Percentiles rank a stretch among this genome's conserved stretches.
Evolutionary conservation across 2,888 invertebrate species (phyloP).

Genomic region (Eristalinus aeneus): DNA sequence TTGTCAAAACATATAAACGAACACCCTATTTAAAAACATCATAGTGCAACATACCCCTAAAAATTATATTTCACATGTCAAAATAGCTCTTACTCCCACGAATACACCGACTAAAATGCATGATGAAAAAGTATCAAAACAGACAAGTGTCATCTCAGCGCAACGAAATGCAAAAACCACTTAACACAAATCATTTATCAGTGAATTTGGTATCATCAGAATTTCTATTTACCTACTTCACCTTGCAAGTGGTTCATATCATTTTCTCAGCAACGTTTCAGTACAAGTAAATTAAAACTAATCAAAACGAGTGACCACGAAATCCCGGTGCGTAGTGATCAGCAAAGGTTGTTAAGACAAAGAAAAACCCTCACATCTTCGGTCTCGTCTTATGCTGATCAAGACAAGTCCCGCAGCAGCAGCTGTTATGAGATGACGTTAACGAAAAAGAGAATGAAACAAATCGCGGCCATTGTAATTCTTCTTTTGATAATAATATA

Average conservation of each 20-base stretch:
- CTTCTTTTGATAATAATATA: slow-evolving; percentile 73
- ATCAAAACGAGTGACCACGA: slow-evolving; percentile 26
- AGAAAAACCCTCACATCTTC: slow-evolving; percentile 36
- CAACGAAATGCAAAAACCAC: slow-evolving; percentile 48
- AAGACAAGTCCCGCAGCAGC: slow-evolving; percentile 22
- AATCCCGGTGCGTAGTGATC: not conserved
- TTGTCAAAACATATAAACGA: not conserved
- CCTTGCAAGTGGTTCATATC: not conserved
- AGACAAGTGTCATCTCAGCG: slow-evolving; percentile 48
- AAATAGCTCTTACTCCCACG: slow-evolving; percentile 15
- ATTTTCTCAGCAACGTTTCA: not conserved
- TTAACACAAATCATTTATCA: slow-evolving; percentile 47
- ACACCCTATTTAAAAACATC: not conserved
- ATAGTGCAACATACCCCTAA: slow-evolving; percentile 1
- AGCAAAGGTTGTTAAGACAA: slow-evolving; percentile 44
- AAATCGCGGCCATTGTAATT: slow-evolving; percentile 72
- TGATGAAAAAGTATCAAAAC: slow-evolving; percentile 31
- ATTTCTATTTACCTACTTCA: slow-evolving; percentile 4
- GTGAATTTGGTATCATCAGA: slow-evolving; percentile 8
- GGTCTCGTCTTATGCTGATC: slow-evolving; percentile 40
- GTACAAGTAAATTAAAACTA: slow-evolving; percentile 6
- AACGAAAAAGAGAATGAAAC: slow-evolving; percentile 75
- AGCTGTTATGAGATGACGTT: slow-evolving; percentile 73
- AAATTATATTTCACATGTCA: not conserved
- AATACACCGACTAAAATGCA: slow-evolving; percentile 24